These are phyloP conservation scores for Brachynemurus nebulosus DNA, from an alignment of 2,888 invertebrate genomes.

Conservation along the genomic window DNA sequence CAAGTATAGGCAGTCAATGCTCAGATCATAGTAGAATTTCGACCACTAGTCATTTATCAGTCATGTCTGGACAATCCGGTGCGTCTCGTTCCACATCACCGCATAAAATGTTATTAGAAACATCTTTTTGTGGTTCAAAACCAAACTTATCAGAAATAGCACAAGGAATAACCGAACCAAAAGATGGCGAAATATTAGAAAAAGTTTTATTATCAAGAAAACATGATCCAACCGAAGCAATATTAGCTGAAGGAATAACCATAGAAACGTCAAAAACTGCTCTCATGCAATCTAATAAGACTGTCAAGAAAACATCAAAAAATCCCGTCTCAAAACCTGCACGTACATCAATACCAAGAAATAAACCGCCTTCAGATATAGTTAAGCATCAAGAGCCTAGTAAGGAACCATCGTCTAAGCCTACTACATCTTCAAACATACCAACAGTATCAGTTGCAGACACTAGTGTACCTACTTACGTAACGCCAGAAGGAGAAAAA, in stretches of 20 bases:
- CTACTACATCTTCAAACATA: slow-evolving; percentile 16
- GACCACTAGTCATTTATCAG: slow-evolving; percentile 41
- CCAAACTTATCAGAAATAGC: slow-evolving; percentile 29
- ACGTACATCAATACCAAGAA: slow-evolving; percentile 3
- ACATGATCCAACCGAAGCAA: slow-evolving; percentile 48
- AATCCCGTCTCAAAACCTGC: slow-evolving; percentile 28
- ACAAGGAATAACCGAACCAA: slow-evolving; percentile 29
- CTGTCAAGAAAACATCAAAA: slow-evolving; percentile 12
- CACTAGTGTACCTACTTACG: slow-evolving; percentile 11
- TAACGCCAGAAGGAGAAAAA: slow-evolving; percentile 4
- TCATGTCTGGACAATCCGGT: slow-evolving; percentile 39
- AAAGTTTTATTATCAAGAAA: slow-evolving; percentile 43
- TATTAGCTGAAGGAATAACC: slow-evolving; percentile 46
- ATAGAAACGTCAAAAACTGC: slow-evolving; percentile 24
- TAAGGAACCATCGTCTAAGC: slow-evolving; percentile 23
- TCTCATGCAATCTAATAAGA: slow-evolving; percentile 12
- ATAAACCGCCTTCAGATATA: neutral
- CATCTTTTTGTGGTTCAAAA: slow-evolving; percentile 80
- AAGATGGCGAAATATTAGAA: slow-evolving; percentile 41
- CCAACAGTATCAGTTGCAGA: slow-evolving; percentile 21
- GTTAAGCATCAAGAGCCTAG: slow-evolving; percentile 21
- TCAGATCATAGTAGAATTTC: slow-evolving; percentile 33
- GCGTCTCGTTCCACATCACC: slow-evolving; percentile 68
- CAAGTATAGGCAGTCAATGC: slow-evolving; percentile 71
- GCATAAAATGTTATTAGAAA: slow-evolving; percentile 81